Evolutionary conservation across 2,113 vertebrate genomes (phyloP).

Genomic region (Oreochromis tanganicae): DNA sequence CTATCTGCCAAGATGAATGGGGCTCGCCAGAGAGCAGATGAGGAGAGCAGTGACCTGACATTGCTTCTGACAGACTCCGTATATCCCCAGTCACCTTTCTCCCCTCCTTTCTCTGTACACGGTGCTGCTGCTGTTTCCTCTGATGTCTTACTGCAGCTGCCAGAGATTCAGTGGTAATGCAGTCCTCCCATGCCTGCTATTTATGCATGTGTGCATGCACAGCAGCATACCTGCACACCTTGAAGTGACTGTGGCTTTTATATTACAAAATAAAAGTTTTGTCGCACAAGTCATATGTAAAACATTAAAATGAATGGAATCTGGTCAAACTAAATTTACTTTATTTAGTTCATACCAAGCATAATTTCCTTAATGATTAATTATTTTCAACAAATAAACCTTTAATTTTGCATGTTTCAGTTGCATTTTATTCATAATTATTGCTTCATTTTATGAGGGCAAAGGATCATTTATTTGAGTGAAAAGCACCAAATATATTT

Average conservation of each 20-base stretch:
- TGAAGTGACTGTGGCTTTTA: background rate
- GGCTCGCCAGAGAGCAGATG: slow-evolving; percentile 48
- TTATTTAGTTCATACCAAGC: background rate
- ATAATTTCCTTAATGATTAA: background rate
- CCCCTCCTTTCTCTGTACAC: background rate
- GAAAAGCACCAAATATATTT: background rate
- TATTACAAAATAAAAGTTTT: background rate
- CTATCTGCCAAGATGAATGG: slow-evolving; percentile 61
- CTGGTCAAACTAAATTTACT: background rate
- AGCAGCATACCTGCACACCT: background rate
- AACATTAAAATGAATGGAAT: background rate
- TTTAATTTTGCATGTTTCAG: background rate
- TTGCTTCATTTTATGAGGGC: background rate
- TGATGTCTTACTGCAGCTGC: slow-evolving; percentile 41
- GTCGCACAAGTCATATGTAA: fast-evolving
- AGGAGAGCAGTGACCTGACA: slow-evolving; percentile 64
- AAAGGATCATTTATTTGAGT: background rate
- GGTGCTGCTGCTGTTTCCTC: slow-evolving; percentile 24
- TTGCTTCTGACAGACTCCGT: slow-evolving; percentile 46
- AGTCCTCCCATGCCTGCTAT: background rate
- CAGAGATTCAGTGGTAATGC: background rate
- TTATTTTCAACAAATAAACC: background rate
- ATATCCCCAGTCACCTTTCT: slow-evolving; percentile 26
- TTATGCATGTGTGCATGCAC: background rate
- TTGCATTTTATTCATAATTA: background rate